Evolutionary conservation across 2,888 invertebrate species (phyloP), one percentile per base, ranked within the genome.

Genomic region (Ecdyonurus torrentis): DNA sequence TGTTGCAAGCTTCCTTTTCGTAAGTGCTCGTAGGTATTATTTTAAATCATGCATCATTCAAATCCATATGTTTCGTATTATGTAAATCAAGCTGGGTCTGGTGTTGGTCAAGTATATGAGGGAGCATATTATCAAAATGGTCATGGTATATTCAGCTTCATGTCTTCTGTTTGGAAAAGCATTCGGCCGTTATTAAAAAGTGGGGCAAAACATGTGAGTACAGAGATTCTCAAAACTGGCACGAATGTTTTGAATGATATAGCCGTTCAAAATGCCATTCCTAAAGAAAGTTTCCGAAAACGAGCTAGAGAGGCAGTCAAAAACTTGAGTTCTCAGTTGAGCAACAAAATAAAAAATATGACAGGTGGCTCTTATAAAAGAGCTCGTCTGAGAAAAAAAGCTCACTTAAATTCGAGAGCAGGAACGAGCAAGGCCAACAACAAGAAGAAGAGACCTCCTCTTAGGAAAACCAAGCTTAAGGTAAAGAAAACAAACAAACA

Each of bases 201-300:
- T 18, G 65, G 66, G 0, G 66, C 59, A 2, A 10, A 59, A 1
- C 61, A 63, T 1, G 53, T 66, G 2, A 64, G 66, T n/a, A 59
- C 62, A 22, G 63, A 64, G 22, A 61, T 59, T 1, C 18, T 65
- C 2, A 25, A 58, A 3, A 20, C 60, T 7, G 63, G 64, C 1
- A 7, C 23, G 1, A 64, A 64, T 24, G 25, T 65, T 2, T 19
- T 62, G 24, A 52, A 23, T 24, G 52, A 52, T n/a, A 55, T 64
- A 3, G 2, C 60, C 7, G 25, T 37, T 20, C 15, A 58, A 3
- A 23, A 22, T 1, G 10, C 25, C 22, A 18, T 25, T 3, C 60
- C 50, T 23, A 23, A 2, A 55, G 60, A 61, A 22, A 59, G 25
- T 23, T 19, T 59, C 10, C 22, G 59, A 10, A 59, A 59, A 24